These are phyloP conservation scores for Cerastoderma edule DNA, from an alignment of 2,888 invertebrate species.

Conservation along the genomic window DNA sequence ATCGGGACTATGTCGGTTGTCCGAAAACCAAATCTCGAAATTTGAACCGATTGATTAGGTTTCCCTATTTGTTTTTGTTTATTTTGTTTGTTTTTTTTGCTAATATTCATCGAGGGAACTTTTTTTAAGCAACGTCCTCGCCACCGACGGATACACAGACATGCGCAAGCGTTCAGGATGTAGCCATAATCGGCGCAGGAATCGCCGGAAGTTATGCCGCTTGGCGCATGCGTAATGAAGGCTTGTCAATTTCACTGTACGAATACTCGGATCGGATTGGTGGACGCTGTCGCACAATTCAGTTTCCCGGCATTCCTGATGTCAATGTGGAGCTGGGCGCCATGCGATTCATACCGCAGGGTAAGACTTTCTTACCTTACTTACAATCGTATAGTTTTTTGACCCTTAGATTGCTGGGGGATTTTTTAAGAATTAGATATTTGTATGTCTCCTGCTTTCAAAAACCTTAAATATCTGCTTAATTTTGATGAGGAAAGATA, in stretches of 20 bases:
- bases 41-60: no score
- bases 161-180: no score
- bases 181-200: conserved; percentile 56
- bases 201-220: conserved; percentile 49
- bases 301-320: conserved; percentile 46
- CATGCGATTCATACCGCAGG: conserved; percentile 43
- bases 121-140: no score
- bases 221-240: conserved; percentile 42
- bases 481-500: neutral
- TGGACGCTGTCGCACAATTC: conserved; percentile 44
- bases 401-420: neutral
- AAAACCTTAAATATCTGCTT: neutral
- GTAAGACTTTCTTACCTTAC: conserved; percentile 7
- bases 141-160: no score
- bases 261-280: conserved; percentile 55
- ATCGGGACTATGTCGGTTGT: no score
- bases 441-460: neutral
- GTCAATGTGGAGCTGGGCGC: conserved; percentile 56
- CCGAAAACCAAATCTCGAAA: no score
- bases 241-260: conserved; percentile 41
- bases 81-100: no score
- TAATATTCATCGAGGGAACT: no score
- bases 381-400: neutral
- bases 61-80: no score
- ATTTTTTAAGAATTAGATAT: neutral